Percentiles rank a stretch among this genome's conserved stretches.
Conservation (phyloP, 2,888 invertebrate species). For the Odontomyia ornata region DNA sequence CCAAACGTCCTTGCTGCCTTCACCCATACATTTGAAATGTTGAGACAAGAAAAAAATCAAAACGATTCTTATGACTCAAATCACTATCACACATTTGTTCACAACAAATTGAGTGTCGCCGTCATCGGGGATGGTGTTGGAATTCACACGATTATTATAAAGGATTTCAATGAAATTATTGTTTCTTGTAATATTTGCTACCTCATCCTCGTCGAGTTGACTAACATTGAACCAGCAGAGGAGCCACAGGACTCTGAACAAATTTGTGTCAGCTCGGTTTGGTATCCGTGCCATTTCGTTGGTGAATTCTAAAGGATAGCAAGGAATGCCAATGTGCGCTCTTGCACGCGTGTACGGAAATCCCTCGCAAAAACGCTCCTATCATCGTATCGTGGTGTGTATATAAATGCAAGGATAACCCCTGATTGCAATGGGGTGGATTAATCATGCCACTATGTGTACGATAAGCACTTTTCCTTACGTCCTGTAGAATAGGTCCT, state of each 20-base stretch:
- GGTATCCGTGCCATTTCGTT: not conserved
- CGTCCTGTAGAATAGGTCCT: constrained; percentile 13
- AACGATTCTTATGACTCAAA: constrained; percentile 28
- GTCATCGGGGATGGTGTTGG: not conserved
- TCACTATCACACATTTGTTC: constrained; percentile 46
- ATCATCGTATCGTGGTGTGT: not conserved
- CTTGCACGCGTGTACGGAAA: constrained; percentile 20
- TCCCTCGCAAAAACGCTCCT: not conserved
- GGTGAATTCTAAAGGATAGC: not conserved
- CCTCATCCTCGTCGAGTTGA: not conserved
- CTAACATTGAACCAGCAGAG: not conserved
- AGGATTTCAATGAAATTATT: not conserved
- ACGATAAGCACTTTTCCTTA: not conserved
- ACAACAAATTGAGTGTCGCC: constrained; percentile 30
- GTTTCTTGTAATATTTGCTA: not conserved
- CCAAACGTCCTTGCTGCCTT: not conserved
- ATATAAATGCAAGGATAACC: constrained; percentile 12
- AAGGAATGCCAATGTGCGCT: not conserved
- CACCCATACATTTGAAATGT: not conserved
- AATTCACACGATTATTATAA: constrained; percentile 6
- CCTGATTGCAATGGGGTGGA: constrained; percentile 5
- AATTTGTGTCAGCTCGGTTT: constrained; percentile 19
- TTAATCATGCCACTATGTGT: not conserved
- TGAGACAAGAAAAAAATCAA: not conserved
- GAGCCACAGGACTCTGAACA: not conserved